Conservation (phyloP, 1,140 invertebrate species). For the Watersipora subatra region DNA sequence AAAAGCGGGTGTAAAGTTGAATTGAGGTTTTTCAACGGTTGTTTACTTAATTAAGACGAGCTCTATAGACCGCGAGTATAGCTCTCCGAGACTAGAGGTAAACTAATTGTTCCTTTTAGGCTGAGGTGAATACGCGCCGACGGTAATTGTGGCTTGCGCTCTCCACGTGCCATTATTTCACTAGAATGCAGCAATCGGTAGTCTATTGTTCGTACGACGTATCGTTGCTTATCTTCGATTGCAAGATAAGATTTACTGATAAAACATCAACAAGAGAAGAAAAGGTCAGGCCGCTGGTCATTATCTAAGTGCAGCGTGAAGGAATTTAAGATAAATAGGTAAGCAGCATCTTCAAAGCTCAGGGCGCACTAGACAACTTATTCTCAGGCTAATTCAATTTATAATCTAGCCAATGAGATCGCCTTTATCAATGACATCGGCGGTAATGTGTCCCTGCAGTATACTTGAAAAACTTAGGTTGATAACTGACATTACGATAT, state of each 20-base stretch:
- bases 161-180: not conserved
- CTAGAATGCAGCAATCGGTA: not conserved
- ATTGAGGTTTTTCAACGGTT: not conserved
- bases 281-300: not conserved
- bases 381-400: too few species aligned
- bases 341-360: not conserved
- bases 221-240: not conserved
- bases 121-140: not conserved
- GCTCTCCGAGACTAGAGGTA: not conserved
- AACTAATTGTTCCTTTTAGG: not conserved
- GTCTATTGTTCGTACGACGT: not conserved
- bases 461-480: too few species aligned
- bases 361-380: too few species aligned
- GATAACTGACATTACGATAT: too few species aligned
- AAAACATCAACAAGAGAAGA: not conserved
- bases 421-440: too few species aligned
- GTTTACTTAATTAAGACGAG: not conserved
- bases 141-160: not conserved
- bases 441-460: too few species aligned
- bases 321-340: not conserved
- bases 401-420: too few species aligned
- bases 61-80: too few species aligned
- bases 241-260: not conserved
- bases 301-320: not conserved
- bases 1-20: not conserved